Conservation (phyloP, 2,113 vertebrate species). For the Hipposideros armiger region DNA sequence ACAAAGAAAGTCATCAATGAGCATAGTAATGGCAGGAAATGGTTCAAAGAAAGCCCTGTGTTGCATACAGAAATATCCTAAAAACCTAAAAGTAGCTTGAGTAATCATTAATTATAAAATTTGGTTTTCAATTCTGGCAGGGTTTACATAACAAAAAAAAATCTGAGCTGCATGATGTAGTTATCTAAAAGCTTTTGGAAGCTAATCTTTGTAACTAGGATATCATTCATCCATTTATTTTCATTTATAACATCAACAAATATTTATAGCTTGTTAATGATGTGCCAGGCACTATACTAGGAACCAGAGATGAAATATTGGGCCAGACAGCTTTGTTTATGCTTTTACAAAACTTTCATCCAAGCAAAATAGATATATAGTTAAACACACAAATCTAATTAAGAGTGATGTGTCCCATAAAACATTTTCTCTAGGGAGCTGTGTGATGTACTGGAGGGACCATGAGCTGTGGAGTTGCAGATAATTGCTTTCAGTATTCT, state of each 20-base stretch:
- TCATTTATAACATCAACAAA: slow-evolving; percentile 20
- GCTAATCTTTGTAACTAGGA: slow-evolving; percentile 8
- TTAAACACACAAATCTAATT: slow-evolving; percentile 44
- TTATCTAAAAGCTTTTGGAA: slow-evolving; percentile 25
- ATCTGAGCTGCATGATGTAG: neutral
- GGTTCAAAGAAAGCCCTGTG: slow-evolving; percentile 48
- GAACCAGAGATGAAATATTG: slow-evolving; percentile 21
- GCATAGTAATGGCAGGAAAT: slow-evolving; percentile 80
- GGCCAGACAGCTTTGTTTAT: neutral
- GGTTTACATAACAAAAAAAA: neutral
- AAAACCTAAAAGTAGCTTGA: slow-evolving; percentile 53
- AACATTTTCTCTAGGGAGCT: slow-evolving; percentile 15
- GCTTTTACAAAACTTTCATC: neutral
- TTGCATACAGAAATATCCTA: slow-evolving; percentile 70
- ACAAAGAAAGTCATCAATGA: slow-evolving; percentile 79
- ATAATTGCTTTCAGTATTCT: slow-evolving; percentile 44
- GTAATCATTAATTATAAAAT: slow-evolving; percentile 64
- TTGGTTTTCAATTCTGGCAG: slow-evolving; percentile 42
- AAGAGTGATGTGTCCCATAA: neutral
- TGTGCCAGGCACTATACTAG: neutral
- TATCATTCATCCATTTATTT: slow-evolving; percentile 54
- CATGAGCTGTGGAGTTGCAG: neutral
- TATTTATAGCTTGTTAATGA: slow-evolving; percentile 40
- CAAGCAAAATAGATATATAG: neutral
- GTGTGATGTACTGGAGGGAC: neutral